Evolutionary conservation across 2,797 vertebrate genomes (phyloP).

Genomic region (Bovichtus diacanthus): DNA sequence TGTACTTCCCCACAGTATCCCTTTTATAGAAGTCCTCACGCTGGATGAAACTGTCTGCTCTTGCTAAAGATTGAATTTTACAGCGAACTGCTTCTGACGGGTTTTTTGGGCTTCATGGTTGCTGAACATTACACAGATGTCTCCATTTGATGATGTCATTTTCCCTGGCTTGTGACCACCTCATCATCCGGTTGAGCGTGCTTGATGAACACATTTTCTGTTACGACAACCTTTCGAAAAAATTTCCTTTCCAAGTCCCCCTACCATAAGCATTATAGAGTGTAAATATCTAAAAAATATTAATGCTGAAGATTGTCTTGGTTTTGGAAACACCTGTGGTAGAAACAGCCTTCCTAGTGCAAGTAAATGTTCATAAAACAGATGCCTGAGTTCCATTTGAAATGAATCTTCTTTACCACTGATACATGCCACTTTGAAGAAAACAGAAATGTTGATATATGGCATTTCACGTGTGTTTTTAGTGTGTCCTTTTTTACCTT

Average conservation of each 20-base stretch:
- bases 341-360: too few relatives aligned
- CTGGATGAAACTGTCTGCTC: conserved; percentile 39
- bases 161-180: conserved; percentile 4
- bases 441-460: too few relatives aligned
- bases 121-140: conserved; percentile 13
- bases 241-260: background rate
- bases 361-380: background rate
- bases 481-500: too few relatives aligned
- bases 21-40: conserved; percentile 28
- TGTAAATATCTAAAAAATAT: background rate
- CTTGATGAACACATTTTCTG: conserved; percentile 7
- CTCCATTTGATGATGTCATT: conserved; percentile 15
- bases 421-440: background rate
- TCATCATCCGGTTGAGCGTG: conserved; percentile 2
- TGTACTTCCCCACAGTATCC: conserved; percentile 7
- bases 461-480: too few relatives aligned
- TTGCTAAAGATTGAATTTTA: conserved; percentile 46
- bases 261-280: background rate
- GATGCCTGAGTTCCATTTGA: background rate
- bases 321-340: background rate
- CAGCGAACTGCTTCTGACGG: conserved; percentile 29
- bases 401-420: background rate
- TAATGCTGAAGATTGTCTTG: background rate
- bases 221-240: background rate
- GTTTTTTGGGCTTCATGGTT: conserved; percentile 14